Evolutionary conservation across 1,140 invertebrate species (phyloP).

Genomic region (Brachionus rotundiformis): DNA sequence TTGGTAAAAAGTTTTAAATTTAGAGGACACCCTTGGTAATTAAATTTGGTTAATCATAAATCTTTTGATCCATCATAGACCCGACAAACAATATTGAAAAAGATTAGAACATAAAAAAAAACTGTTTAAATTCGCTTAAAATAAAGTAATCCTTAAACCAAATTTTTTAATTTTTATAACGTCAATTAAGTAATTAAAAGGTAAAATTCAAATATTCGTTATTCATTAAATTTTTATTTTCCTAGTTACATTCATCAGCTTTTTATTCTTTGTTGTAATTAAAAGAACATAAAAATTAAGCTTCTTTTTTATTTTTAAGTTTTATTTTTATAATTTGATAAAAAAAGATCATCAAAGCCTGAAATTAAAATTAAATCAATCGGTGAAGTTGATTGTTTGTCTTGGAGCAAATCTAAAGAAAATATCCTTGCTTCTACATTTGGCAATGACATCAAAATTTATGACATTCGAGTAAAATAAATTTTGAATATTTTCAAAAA

Average conservation of each 20-base stretch:
- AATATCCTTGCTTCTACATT: neutral
- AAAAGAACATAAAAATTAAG: no score
- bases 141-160: neutral
- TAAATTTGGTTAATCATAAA: neutral
- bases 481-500: neutral
- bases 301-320: no score
- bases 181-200: neutral
- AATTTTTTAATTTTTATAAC: neutral
- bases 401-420: slow-evolving; percentile 31
- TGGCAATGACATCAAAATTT: slow-evolving; percentile 17
- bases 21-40: neutral
- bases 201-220: neutral
- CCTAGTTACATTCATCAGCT: no score
- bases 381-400: slow-evolving; percentile 24
- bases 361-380: slow-evolving; percentile 20
- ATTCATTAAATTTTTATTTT: no score
- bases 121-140: neutral
- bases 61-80: neutral
- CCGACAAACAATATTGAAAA: neutral
- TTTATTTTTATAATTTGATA: neutral
- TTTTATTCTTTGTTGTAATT: no score
- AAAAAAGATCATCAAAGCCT: neutral
- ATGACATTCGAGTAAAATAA: slow-evolving; percentile 15
- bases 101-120: neutral
- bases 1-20: neutral